phyloP scores from a whole-genome alignment of 2,888 invertebrate species.

The Dorcus hopei region DNA sequence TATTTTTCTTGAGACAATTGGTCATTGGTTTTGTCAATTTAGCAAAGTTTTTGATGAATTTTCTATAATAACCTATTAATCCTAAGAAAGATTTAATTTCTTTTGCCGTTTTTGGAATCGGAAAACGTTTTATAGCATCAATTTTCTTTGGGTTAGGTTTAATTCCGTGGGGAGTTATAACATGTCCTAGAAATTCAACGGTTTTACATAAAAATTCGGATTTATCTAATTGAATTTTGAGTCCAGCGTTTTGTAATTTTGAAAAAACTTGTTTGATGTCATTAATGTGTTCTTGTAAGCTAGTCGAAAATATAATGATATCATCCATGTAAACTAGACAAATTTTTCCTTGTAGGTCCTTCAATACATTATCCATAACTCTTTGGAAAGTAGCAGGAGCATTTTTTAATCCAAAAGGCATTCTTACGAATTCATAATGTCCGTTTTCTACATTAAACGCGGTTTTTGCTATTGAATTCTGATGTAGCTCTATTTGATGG shows the following conservation, averaged over 20 bases:
- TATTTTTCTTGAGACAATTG: conserved; percentile 5
- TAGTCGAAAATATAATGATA: conserved; percentile 22
- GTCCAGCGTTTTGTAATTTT: conserved; percentile 3
- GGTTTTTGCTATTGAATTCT: conserved; percentile 31
- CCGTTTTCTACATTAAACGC: conserved; percentile 32
- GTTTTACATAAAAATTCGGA: conserved; percentile 8
- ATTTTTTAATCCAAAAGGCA: conserved; percentile 29
- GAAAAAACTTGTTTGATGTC: conserved; percentile 16
- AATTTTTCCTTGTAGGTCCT: conserved; percentile 17
- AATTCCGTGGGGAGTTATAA: conserved; percentile 11
- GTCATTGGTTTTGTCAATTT: conserved; percentile 15
- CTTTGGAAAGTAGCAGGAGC: conserved; percentile 30
- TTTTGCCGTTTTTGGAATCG: conserved; percentile 7
- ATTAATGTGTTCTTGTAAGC: conserved; percentile 21
- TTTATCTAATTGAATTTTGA: conserved; percentile 23
- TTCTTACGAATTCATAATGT: conserved; percentile 30
- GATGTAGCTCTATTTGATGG: conserved; percentile 34
- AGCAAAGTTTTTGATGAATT: conserved; percentile 15
- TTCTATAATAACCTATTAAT: conserved; percentile 13
- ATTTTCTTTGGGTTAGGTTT: conserved; percentile 13
- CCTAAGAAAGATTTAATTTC: conserved; percentile 16
- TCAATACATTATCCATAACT: conserved; percentile 25
- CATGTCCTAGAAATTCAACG: conserved; percentile 13
- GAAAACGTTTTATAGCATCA: conserved; percentile 2
- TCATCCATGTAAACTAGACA: conserved; percentile 28